Base-by-base conservation (phyloP, 2,797 vertebrate species). In the Danio kyathit region DNA sequence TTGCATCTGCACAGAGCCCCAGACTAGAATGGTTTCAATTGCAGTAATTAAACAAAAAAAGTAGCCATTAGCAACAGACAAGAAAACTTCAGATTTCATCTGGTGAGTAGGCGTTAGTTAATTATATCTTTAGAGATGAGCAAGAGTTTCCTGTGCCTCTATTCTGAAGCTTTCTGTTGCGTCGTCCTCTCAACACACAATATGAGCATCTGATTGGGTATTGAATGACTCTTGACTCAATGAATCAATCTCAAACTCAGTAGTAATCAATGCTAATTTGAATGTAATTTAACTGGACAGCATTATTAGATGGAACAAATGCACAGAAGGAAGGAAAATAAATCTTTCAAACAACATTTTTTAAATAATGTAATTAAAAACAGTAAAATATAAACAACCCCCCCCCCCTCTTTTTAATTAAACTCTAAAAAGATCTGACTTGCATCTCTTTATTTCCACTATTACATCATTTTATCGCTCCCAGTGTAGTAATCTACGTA, bases 1-100 rank as follows among this genome's bases (percentile, higher is more conserved):
- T 56, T 5, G 13, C 12, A 54, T 43, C 74, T 29, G 38, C 49
- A 76, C 14, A 51, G 17, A 16, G 40, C 49, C 46, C 21, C 9
- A 29, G 13, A 54, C 60, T 19, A 11, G 56, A 66, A 65, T 52
- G 16, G 7, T 52, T 0, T 5, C 17, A 54, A 16, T n/a, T 76
- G 19, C 51, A 57, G 19, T 38, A 56, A 71, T 17, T 52, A 40
- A 10, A 14, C 6, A 44, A 60, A 12, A 60, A 19, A 49, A 17
- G 76, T 59, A 60, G 16, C 54, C 65, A 78, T 70, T 69, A 29
- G 54, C 76, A 60, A 70, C 65, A 60, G 54, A 67, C 16, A 78
- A 57, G 29, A 70, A 49, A 57, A 29, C 14, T 9, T 65, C 1
- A 19, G 73, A 66, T 76, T 76, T 76, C 40, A 66, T 65, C 75